A percentile compares a stretch with the other conserved stretches of the same genome.
These are phyloP conservation scores for Papio anubis DNA, from an alignment of 2,113 vertebrate species.

Conservation along the genomic window DNA sequence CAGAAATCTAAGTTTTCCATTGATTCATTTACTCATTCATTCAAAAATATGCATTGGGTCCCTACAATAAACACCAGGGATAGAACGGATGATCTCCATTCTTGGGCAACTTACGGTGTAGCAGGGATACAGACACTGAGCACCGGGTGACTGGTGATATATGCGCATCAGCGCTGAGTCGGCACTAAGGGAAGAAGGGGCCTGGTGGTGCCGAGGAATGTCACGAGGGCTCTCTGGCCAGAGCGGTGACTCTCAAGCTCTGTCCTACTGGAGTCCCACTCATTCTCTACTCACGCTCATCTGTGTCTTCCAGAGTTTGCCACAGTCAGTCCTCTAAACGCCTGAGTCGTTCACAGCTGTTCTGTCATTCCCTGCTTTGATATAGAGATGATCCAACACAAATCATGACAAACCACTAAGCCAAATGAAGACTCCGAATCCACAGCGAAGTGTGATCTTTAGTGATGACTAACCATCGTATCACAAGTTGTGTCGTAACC, in stretches of 20 bases:
- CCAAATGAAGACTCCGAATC: conserved; percentile 44
- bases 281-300: not conserved
- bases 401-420: conserved; percentile 66
- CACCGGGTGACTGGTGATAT: accelerated
- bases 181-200: accelerated
- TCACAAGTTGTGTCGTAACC: conserved; percentile 57
- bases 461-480: conserved; percentile 73
- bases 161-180: accelerated
- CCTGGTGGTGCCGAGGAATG: accelerated
- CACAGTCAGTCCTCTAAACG: not conserved
- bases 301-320: not conserved
- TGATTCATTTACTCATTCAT: not conserved
- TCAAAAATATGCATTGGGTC: not conserved
- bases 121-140: not conserved
- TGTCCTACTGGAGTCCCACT: not conserved
- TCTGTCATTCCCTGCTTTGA: accelerated
- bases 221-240: not conserved
- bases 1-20: not conserved
- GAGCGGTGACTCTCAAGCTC: not conserved
- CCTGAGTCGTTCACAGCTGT: not conserved
- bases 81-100: not conserved
- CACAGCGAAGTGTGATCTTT: conserved; percentile 61
- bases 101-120: accelerated
- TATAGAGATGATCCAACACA: not conserved
- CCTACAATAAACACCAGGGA: too few species aligned